phyloP scores from a whole-genome alignment of 2,113 vertebrate species.

The Xiphophorus maculatus region DNA sequence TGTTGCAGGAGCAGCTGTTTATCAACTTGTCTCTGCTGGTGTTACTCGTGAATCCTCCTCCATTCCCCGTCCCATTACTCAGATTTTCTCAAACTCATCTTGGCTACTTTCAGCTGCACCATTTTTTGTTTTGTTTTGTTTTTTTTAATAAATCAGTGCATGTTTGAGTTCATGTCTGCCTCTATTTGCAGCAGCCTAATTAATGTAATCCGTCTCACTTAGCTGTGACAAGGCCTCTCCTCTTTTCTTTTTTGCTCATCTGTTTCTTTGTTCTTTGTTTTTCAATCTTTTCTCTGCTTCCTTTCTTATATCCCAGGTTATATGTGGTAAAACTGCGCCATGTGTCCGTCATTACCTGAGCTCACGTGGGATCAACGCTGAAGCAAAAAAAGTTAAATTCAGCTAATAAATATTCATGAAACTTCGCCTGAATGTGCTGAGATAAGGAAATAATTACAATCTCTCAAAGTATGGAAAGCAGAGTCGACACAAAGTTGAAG shows the following conservation, averaged over 20 bases:
- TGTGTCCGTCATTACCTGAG: neutral
- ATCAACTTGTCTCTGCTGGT: slow-evolving; percentile 50
- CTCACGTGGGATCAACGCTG: neutral
- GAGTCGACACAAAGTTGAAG: neutral
- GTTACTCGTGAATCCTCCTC: slow-evolving; percentile 38
- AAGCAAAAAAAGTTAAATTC: neutral
- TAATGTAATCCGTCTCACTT: slow-evolving; percentile 66
- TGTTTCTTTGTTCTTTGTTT: neutral
- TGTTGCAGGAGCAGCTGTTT: slow-evolving; percentile 32
- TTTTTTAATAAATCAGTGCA: slow-evolving; percentile 7
- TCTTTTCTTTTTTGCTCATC: slow-evolving; percentile 1
- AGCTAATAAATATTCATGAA: neutral
- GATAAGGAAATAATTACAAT: neutral
- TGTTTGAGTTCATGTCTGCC: slow-evolving; percentile 34
- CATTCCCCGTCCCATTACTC: neutral
- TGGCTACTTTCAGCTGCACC: slow-evolving; percentile 40
- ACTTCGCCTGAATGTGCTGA: neutral
- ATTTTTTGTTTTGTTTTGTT: neutral
- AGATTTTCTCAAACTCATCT: slow-evolving; percentile 15
- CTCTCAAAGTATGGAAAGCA: neutral
- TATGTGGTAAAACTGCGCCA: neutral
- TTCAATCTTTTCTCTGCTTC: neutral
- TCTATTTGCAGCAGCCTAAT: slow-evolving; percentile 50
- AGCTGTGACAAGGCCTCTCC: slow-evolving; percentile 34
- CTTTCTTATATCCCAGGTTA: neutral